Conservation (phyloP, 2,113 vertebrate species). For the Heloderma charlesbogerti region DNA sequence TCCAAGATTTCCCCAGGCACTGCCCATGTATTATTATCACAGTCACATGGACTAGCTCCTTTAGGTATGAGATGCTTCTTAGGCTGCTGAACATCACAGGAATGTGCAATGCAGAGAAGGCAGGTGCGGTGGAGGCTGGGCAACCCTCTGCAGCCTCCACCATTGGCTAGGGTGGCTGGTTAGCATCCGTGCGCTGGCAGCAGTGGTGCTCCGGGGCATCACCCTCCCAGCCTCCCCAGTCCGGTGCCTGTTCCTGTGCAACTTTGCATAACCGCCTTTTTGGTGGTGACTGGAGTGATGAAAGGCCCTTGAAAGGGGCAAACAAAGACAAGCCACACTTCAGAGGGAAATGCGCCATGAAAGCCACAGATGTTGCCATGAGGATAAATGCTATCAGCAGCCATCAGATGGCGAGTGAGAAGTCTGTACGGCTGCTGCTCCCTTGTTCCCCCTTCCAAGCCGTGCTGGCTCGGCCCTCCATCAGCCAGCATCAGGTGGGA, state of each 20-base stretch:
- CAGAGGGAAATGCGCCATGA: constrained; percentile 51
- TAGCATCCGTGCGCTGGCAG: background rate
- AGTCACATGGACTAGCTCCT: background rate
- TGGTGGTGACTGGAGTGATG: constrained; percentile 60
- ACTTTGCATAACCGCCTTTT: constrained; percentile 42
- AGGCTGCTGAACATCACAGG: background rate
- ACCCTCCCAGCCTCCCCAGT: no score
- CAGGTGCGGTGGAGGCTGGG: background rate
- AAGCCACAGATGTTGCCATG: constrained; percentile 67
- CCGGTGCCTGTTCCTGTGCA: constrained; percentile 30
- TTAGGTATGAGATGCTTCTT: background rate
- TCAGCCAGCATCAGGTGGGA: constrained; percentile 59
- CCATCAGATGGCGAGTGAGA: constrained; percentile 62
- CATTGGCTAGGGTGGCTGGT: background rate
- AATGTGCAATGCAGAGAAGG: background rate
- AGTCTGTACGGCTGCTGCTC: no score
- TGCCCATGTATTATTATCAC: background rate
- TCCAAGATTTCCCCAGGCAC: background rate
- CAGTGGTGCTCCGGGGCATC: background rate
- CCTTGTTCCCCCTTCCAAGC: constrained; percentile 33
- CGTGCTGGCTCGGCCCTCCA: constrained; percentile 35
- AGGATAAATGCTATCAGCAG: constrained; percentile 66
- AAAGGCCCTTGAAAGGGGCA: constrained; percentile 57
- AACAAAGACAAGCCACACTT: constrained; percentile 67
- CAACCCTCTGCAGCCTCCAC: background rate